Evolutionary conservation across 2,888 invertebrate genomes (phyloP).

Genomic region (Drosophila fulvimacula): DNA sequence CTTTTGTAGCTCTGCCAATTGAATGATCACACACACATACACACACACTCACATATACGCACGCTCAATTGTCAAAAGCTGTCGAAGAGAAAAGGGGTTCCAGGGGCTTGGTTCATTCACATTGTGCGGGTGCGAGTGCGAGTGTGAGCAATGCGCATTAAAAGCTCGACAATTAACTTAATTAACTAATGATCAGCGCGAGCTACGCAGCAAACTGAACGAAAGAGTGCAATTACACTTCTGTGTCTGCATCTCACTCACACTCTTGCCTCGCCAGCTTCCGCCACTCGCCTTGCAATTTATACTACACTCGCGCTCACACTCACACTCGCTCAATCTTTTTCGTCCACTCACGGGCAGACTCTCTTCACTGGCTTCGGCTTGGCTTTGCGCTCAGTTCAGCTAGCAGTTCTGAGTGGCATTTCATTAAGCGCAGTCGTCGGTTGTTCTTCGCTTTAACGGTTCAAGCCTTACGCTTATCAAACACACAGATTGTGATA

Average conservation of each 20-base stretch:
- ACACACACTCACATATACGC: slow-evolving; percentile 4
- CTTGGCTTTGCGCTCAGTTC: background rate
- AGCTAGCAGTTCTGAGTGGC: slow-evolving; percentile 41
- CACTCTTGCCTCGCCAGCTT: background rate
- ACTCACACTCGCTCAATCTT: background rate
- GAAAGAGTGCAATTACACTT: slow-evolving; percentile 28
- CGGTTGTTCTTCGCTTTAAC: slow-evolving; percentile 7
- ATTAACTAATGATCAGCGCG: slow-evolving; percentile 59
- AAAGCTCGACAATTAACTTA: slow-evolving; percentile 75
- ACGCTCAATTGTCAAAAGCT: slow-evolving; percentile 59
- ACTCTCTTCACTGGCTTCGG: slow-evolving; percentile 1
- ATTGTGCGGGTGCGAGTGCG: slow-evolving; percentile 70
- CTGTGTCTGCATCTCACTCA: background rate
- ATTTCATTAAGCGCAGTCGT: slow-evolving; percentile 45
- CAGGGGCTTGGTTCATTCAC: slow-evolving; percentile 14
- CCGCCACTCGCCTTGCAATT: slow-evolving; percentile 13
- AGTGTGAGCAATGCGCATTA: slow-evolving; percentile 57
- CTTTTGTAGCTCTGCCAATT: slow-evolving; percentile 50
- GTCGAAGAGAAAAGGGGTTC: slow-evolving; percentile 12
- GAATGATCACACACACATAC: slow-evolving; percentile 22
- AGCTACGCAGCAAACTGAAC: slow-evolving; percentile 34
- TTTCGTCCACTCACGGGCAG: background rate
- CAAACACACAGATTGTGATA: slow-evolving; percentile 21
- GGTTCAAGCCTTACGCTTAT: slow-evolving; percentile 25
- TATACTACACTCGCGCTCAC: slow-evolving; percentile 1